Evolutionary conservation across 2,797 vertebrate species (phyloP), one percentile per base, ranked within the genome.

Genomic region (Platalea minor): DNA sequence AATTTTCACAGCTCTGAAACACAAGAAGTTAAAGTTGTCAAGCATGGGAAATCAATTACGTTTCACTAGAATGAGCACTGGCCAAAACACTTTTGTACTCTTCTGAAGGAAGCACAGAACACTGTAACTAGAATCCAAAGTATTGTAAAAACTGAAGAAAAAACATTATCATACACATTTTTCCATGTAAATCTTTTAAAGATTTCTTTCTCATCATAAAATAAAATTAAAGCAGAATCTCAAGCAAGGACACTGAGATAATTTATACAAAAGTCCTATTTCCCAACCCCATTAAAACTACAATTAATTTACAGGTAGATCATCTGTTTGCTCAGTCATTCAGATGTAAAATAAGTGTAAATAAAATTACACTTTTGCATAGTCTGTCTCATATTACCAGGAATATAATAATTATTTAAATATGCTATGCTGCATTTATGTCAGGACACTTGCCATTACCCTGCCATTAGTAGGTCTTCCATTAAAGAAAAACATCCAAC

Each of bases 1-100:
- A 93, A 83, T 48, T 93, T 94, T 76, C 54, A 48, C 86, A 93
- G 84, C 88, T 96, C 98, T 98, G 97, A 93, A 98, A 98, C n/a
- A 98, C 7, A 98, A 85, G 91, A 97, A 91, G 23, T 85, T 88
- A 70, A 91, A 86, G 17, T 65, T 61, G 48, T 97, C 79, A 98
- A 29, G 26, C 39, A 73, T 5, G 20, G 48, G 33, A 85, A 93
- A 86, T 54, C 28, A 92, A 54, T 43, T 77, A 48, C 3, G 70
- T 72, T 87, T 73, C 37, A 35, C 23, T 45, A 86, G 13, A 90
- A 18, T 28, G 17, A 67, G 16, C n/a, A 54, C 29, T 37, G 28
- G 45, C n/a, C 45, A 86, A 79, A 84, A 69, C 7, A 74, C 9
- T 73, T 83, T 3, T 13, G 17, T 61, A n/a, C 8, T 74, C 50